A percentile compares a stretch with the other conserved stretches of the same genome.
These are phyloP conservation scores for Calameuta idolon DNA, from an alignment of 2,888 invertebrate genomes.

Conservation along the genomic window DNA sequence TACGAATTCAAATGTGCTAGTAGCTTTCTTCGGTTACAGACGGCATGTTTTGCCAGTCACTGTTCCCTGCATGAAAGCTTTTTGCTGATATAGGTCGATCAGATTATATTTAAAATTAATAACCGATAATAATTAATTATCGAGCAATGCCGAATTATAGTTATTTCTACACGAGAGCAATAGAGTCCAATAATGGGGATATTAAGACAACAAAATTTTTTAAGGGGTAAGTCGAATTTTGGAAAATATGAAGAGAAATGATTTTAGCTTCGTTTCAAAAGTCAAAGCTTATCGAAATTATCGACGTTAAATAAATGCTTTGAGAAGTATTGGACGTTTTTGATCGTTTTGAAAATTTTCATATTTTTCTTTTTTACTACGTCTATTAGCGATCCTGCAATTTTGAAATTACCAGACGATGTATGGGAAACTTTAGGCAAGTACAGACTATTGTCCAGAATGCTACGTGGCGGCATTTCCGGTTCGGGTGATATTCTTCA, in stretches of 20 bases:
- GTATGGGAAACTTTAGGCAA: conserved; percentile 50
- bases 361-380: neutral
- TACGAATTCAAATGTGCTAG: neutral
- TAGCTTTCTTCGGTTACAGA: neutral
- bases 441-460: conserved; percentile 55
- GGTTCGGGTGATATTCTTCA: conserved; percentile 59
- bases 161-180: conserved; percentile 53
- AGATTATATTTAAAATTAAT: too few relatives aligned
- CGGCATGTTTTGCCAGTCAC: neutral
- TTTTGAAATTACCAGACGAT: conserved; percentile 44
- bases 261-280: neutral
- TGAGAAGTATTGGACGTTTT: too few relatives aligned
- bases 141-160: conserved; percentile 50
- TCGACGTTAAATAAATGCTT: too few relatives aligned
- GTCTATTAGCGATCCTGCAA: conserved; percentile 36
- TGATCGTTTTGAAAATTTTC: too few relatives aligned
- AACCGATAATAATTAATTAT: neutral
- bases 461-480: conserved; percentile 55
- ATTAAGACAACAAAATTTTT: conserved; percentile 50
- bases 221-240: conserved; percentile 48
- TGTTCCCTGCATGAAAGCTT: neutral
- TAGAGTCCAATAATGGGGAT: conserved; percentile 40
- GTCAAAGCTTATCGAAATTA: too few relatives aligned
- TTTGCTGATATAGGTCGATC: too few relatives aligned
- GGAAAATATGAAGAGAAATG: neutral